These are phyloP conservation scores for Halcyon leucocephala DNA, from an alignment of 2,797 vertebrate species.

Conservation along the genomic window DNA sequence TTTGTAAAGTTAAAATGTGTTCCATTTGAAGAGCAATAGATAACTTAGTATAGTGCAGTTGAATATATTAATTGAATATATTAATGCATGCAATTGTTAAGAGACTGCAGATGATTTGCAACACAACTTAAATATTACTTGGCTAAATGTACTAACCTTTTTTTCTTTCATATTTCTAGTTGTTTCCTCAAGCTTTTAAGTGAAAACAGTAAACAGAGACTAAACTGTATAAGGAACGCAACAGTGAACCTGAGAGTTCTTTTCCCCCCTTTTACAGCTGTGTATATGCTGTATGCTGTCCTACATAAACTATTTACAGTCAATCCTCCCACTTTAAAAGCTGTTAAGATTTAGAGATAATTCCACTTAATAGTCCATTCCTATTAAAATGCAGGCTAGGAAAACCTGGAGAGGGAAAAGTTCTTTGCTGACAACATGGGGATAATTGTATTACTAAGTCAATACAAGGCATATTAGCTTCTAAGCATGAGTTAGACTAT, in stretches of 20 bases:
- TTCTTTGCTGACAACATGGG: not conserved
- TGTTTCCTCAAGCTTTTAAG: not conserved
- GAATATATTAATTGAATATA: not conserved
- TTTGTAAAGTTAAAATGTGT: not conserved
- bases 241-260: not conserved
- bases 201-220: not conserved
- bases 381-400: not conserved
- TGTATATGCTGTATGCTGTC: not conserved
- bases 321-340: not conserved
- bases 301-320: not conserved
- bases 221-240: not conserved
- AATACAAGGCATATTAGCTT: not conserved
- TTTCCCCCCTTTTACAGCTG: rapidly evolving
- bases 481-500: not conserved
- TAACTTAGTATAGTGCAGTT: not conserved
- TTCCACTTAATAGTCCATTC: not conserved
- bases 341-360: not conserved
- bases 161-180: not conserved
- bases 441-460: not conserved
- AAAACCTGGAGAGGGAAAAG: not conserved
- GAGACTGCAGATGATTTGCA: not conserved
- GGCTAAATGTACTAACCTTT: not conserved
- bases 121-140: not conserved
- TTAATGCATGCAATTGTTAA: not conserved
- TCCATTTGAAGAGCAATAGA: not conserved